Evolutionary conservation across 35 echinoderm and acorn worm genomes (phyloP), one percentile per base, ranked within the genome.

Genomic region (Strongylocentrotus purpuratus): DNA sequence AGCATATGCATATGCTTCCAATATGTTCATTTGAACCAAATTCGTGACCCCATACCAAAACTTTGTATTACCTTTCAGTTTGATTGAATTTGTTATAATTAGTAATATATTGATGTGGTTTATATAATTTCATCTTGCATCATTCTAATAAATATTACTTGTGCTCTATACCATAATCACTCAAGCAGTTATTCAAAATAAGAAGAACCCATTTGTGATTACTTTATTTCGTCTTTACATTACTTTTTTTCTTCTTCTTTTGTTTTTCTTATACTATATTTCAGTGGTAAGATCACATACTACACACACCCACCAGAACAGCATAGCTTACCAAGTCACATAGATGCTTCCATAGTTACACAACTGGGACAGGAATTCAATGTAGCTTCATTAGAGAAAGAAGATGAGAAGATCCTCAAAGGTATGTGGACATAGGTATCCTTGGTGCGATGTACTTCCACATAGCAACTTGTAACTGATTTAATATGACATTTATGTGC

Each of bases 231-330:
- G 17, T n/a, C 65, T 22, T 78, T 25, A 78, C 22, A 78, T 78
- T 78, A 28, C 7, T 78, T 78, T 78, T 5, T 25, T 55, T 52
- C 48, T 41, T 41, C 35, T 41, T 41, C 35, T 78, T 28, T 78
- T 78, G 4, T 8, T 4, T 78, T 28, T 28, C 65, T 28, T 25
- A 6, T 2, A 59, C 14, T 20, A 32, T 87, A 17, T 94, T 94
- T 8, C 95, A 99, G 98, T 95, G 98, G 98, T 13, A 97, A 96
- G 88, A 98, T 99, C 65, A 85, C 98, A 33, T 99, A 97, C 95
- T 97, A 86, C 94, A 99, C 98, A 32, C 95, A 97, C 87, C 97
- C 97, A 35, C 98, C 98, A 13, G 97, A 99, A 70, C 96, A 97
- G 91, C 97, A 99, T 86, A 97, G 85, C 7, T 55, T 99, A 85